Evolutionary conservation across 2,888 invertebrate genomes (phyloP).

Genomic region (Drosophila mimetica): DNA sequence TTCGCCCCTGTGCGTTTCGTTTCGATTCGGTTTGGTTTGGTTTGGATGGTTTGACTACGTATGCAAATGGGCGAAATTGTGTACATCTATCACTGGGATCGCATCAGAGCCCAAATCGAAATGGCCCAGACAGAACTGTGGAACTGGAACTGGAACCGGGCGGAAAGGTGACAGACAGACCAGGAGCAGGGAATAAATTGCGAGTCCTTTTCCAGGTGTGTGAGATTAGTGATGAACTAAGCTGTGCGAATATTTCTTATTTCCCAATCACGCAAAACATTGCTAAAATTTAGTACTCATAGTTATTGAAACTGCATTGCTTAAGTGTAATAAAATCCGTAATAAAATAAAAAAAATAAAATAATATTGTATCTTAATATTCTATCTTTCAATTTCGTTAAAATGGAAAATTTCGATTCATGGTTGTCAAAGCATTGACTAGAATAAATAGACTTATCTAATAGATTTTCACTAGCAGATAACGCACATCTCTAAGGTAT

Average conservation of each 20-base stretch:
- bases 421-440: too few relatives aligned
- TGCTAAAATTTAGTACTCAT: too few relatives aligned
- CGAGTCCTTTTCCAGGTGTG: slow-evolving; percentile 67
- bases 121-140: slow-evolving; percentile 43
- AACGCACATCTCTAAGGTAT: neutral
- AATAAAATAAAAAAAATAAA: too few relatives aligned
- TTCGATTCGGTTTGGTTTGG: slow-evolving; percentile 63
- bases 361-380: too few relatives aligned
- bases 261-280: neutral
- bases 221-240: slow-evolving; percentile 65
- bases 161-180: slow-evolving; percentile 7
- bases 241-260: slow-evolving; percentile 23
- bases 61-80: slow-evolving; percentile 77
- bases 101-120: slow-evolving; percentile 57
- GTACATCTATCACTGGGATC: slow-evolving; percentile 79
- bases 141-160: slow-evolving; percentile 3
- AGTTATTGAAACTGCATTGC: too few relatives aligned
- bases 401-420: too few relatives aligned
- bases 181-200: slow-evolving; percentile 9
- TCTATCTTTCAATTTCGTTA: neutral
- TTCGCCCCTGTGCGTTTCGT: slow-evolving; percentile 20
- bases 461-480: too few relatives aligned
- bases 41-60: slow-evolving; percentile 70
- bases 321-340: too few relatives aligned
- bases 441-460: too few relatives aligned